Evolutionary conservation across 2,113 vertebrate genomes (phyloP).

Genomic region (Perognathus longimembris): DNA sequence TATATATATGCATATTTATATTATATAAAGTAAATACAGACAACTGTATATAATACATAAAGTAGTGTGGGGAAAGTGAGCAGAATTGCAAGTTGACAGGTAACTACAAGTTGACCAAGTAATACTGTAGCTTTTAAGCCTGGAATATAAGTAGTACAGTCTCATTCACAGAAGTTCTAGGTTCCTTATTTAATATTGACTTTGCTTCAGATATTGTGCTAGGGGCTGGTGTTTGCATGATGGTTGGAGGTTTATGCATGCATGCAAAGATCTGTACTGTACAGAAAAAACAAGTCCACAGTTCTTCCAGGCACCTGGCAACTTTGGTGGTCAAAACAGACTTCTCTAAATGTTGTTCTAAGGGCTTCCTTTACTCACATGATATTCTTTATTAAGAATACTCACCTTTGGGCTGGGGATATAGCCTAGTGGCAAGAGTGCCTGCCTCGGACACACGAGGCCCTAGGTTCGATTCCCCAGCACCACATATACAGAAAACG

Average conservation of each 20-base stretch:
- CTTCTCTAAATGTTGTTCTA: neutral
- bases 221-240: neutral
- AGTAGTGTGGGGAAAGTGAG: neutral
- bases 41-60: no score
- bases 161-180: neutral
- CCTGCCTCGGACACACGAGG: no score
- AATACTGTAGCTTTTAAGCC: neutral
- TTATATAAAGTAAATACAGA: no score
- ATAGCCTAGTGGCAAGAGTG: no score
- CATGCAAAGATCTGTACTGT: neutral
- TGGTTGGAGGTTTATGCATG: no score
- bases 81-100: neutral
- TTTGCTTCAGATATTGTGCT: neutral
- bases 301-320: neutral
- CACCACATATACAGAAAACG: no score
- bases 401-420: no score
- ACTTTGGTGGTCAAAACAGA: accelerated
- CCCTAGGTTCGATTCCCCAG: no score
- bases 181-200: neutral
- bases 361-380: neutral
- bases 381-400: neutral
- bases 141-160: neutral
- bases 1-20: no score
- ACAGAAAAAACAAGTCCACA: neutral
- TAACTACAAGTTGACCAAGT: neutral